phyloP scores from a whole-genome alignment of 2,113 vertebrate species.

The Pardalotus punctatus region DNA sequence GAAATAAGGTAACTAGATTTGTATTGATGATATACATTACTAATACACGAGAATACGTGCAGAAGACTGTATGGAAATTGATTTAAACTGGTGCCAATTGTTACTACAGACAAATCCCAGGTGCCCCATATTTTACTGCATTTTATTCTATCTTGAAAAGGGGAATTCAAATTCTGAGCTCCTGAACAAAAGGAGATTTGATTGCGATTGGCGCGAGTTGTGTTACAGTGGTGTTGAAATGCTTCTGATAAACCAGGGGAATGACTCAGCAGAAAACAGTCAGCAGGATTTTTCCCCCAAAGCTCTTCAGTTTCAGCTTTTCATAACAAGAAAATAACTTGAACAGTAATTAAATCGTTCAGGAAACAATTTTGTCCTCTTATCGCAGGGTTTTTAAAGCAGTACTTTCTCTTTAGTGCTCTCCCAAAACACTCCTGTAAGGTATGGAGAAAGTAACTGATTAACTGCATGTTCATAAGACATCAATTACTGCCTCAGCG shows the following conservation, averaged over 20 bases:
- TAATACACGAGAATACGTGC: neutral
- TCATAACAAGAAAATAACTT: neutral
- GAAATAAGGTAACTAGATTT: neutral
- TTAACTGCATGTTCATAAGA: neutral
- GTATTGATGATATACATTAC: neutral
- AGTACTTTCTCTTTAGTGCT: neutral
- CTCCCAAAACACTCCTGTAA: neutral
- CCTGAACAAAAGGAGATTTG: constrained; percentile 24
- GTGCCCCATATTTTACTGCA: neutral
- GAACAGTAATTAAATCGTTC: neutral
- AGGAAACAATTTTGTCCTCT: neutral
- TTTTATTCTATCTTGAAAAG: constrained; percentile 3
- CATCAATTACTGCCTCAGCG: neutral
- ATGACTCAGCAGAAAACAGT: constrained; percentile 56
- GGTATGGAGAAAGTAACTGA: neutral
- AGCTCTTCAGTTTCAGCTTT: constrained; percentile 15
- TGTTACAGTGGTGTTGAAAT: neutral
- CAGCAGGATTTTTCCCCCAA: constrained; percentile 3
- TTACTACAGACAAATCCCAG: neutral
- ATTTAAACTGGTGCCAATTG: neutral
- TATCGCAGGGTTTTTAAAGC: neutral
- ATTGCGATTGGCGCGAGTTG: neutral
- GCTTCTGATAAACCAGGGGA: constrained; percentile 26
- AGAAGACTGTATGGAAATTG: neutral
- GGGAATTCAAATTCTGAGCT: neutral